Evolutionary conservation across 2,797 vertebrate genomes (phyloP), one percentile per base, ranked within the genome.

Genomic region (Enteromius argenteus): DNA sequence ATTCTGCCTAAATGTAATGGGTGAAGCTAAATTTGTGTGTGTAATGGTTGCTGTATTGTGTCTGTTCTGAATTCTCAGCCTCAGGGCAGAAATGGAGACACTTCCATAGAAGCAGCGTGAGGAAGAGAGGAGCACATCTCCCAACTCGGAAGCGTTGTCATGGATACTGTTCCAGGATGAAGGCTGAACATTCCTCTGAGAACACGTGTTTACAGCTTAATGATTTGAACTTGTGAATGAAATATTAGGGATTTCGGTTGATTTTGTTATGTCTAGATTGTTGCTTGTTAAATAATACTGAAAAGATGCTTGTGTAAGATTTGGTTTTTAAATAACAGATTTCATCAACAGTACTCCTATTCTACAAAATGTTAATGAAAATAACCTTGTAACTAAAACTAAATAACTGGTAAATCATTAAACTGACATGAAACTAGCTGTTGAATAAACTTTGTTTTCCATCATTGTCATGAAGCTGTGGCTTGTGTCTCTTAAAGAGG

Each of bases 61-160:
- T 0, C 81, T 75, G 49, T 73, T 87, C 75, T 83, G 49, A 51
- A 84, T 60, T 89, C 91, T 79, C 93, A 99, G 98, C 98, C 98
- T 87, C 98, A 99, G 90, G 97, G 97, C 89, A 96, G 96, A 46
- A 96, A 90, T 80, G 97, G 97, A 21, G 96, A 97, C 0, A 90
- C 93, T 78, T 99, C 96, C 0, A 97, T 98, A 9, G 97, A 96
- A 74, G 97, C 98, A 62, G 97, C 89, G 9, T 90, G 75, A 89
- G 23, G 82, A 83, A 68, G 42, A 84, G 14, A 46, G 13, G 14
- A 44, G 64, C 49, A 66, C 30, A 51, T 64, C 80, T 75, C 15
- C 39, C 10, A 30, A 32, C 35, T 68, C 23, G 5, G 44, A 53
- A 42, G 46, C 8, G n/a, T 66, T 75, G 71, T 27, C 73, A 44